These are phyloP conservation scores for Porites divaricata DNA, from an alignment of 92 coral and sea anemone genomes.

Conservation along the genomic window DNA sequence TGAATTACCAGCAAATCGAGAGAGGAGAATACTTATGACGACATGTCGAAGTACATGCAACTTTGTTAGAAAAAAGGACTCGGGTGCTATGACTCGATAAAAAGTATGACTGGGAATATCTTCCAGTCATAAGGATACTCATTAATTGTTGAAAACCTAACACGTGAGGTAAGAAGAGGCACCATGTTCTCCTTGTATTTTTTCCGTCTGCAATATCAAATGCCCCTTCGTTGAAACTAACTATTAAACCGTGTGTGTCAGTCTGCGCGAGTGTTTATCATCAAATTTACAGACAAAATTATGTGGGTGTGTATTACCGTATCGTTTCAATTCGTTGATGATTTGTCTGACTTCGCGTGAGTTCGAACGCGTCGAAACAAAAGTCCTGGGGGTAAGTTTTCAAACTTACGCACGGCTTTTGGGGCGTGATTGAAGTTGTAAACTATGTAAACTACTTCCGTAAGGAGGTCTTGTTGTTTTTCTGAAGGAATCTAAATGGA, in stretches of 20 bases:
- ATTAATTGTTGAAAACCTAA: neutral
- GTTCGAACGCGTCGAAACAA: slow-evolving; percentile 1
- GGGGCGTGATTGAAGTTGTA: slow-evolving; percentile 21
- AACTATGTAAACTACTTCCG: slow-evolving; percentile 5
- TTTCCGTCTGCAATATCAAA: neutral
- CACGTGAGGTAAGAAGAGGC: slow-evolving; percentile 3
- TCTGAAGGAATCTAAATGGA: neutral
- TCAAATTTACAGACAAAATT: slow-evolving; percentile 14
- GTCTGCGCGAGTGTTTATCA: neutral
- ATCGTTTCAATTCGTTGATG: neutral
- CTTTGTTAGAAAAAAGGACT: too few species aligned
- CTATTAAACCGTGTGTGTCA: slow-evolving; percentile 4
- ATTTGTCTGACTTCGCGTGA: slow-evolving; percentile 2
- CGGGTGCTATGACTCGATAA: too few species aligned
- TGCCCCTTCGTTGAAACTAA: slow-evolving; percentile 19
- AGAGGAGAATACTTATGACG: too few species aligned
- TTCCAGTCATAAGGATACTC: neutral
- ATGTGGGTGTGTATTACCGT: neutral
- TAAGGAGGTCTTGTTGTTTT: neutral
- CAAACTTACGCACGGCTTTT: neutral
- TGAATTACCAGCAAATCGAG: too few species aligned
- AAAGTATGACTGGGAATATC: too few species aligned
- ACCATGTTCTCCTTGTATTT: neutral
- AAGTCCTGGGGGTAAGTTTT: neutral
- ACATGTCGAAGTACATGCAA: too few species aligned